Conservation (phyloP, 2,797 vertebrate species). For the Allochrocebus solatus region DNA sequence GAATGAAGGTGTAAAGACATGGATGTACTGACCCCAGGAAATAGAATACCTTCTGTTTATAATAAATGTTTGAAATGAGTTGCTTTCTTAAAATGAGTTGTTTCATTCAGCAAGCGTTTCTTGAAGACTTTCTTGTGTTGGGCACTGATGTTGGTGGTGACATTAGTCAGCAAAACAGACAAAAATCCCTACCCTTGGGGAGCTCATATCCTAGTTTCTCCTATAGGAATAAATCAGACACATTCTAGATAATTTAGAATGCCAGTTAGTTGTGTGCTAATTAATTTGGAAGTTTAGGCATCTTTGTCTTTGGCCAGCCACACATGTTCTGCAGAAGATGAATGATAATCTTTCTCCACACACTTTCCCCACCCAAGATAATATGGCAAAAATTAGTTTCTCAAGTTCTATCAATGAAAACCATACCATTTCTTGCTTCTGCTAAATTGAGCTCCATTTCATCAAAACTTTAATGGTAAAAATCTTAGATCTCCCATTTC, state of each 20-base stretch:
- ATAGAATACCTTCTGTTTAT: not conserved
- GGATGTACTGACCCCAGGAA: not conserved
- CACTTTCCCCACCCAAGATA: slow-evolving; percentile 4
- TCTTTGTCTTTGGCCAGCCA: not conserved
- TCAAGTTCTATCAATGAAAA: not conserved
- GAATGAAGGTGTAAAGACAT: not conserved
- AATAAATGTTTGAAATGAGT: not conserved
- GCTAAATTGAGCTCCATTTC: not conserved
- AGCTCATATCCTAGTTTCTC: not conserved
- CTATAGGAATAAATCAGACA: not conserved
- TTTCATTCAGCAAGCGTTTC: not conserved
- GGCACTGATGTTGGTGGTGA: not conserved
- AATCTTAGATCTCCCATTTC: not conserved
- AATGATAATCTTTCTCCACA: not conserved
- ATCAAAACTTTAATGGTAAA: not conserved
- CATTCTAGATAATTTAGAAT: not conserved
- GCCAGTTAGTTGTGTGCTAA: not conserved
- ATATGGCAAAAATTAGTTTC: slow-evolving; percentile 42
- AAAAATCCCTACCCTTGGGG: not conserved
- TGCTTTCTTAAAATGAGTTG: not conserved
- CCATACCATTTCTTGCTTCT: not conserved
- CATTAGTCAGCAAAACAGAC: not conserved
- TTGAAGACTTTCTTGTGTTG: not conserved
- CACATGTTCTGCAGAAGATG: not conserved
- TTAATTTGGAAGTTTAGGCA: not conserved